These are phyloP conservation scores for Erebia aethiops DNA, from an alignment of 2,888 invertebrate species.

Conservation along the genomic window DNA sequence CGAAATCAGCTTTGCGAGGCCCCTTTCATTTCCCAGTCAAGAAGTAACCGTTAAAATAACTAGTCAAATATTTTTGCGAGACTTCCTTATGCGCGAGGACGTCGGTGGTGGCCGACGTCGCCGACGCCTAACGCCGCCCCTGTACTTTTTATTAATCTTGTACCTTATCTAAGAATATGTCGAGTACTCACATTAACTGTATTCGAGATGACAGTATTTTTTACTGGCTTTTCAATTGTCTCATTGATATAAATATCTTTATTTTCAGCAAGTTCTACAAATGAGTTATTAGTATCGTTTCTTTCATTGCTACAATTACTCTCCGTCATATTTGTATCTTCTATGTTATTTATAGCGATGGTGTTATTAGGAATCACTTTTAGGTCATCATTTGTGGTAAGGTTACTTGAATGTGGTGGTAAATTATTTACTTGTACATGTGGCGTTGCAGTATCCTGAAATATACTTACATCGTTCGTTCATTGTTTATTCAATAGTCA, in stretches of 20 bases:
- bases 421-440: not conserved
- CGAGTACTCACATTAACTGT: not conserved
- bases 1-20: too few species aligned
- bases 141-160: too few species aligned
- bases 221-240: not conserved
- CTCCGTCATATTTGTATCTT: too few species aligned
- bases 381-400: not conserved
- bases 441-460: slow-evolving; percentile 2
- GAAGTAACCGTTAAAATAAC: too few species aligned
- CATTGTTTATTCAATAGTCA: too few species aligned
- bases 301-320: not conserved
- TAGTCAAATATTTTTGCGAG: too few species aligned
- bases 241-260: not conserved
- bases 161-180: not conserved
- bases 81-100: too few species aligned
- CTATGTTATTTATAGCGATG: not conserved
- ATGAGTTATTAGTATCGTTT: not conserved
- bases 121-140: too few species aligned
- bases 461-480: not conserved
- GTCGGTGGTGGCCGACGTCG: too few species aligned
- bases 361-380: not conserved
- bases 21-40: too few species aligned
- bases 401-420: not conserved
- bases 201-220: not conserved
- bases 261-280: not conserved